Percentiles rank a stretch among this genome's conserved stretches.
Evolutionary conservation across 2,797 vertebrate species (phyloP).

Genomic region (Alcedo quadribrachys): DNA sequence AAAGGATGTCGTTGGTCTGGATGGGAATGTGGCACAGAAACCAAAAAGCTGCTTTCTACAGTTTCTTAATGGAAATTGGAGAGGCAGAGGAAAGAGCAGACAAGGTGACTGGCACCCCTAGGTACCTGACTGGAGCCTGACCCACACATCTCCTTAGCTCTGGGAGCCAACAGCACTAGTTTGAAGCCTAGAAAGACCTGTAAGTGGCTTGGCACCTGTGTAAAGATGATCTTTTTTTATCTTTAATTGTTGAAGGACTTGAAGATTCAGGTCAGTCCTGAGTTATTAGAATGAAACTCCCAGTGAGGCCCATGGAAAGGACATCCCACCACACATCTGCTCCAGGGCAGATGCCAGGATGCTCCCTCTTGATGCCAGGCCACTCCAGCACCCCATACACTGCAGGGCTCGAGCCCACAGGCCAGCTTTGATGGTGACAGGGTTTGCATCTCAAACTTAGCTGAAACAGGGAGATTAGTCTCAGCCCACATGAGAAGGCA

Average conservation of each 20-base stretch:
- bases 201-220: neutral
- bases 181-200: neutral
- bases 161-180: neutral
- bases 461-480: too few species aligned
- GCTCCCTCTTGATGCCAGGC: neutral
- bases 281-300: neutral
- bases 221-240: neutral
- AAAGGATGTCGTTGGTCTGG: neutral
- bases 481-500: neutral
- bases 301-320: neutral
- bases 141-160: neutral
- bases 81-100: neutral
- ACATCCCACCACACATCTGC: neutral
- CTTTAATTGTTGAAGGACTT: neutral
- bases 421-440: neutral
- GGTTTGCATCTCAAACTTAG: neutral
- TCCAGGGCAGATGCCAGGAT: neutral
- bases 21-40: slow-evolving; percentile 6
- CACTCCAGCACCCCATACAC: neutral
- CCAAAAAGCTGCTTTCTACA: neutral
- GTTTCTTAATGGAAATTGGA: neutral
- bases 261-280: neutral
- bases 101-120: neutral
- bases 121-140: neutral
- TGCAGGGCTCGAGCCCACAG: neutral